phyloP scores from a whole-genome alignment of 2,797 vertebrate genomes.

The Xenentodon cancila region DNA sequence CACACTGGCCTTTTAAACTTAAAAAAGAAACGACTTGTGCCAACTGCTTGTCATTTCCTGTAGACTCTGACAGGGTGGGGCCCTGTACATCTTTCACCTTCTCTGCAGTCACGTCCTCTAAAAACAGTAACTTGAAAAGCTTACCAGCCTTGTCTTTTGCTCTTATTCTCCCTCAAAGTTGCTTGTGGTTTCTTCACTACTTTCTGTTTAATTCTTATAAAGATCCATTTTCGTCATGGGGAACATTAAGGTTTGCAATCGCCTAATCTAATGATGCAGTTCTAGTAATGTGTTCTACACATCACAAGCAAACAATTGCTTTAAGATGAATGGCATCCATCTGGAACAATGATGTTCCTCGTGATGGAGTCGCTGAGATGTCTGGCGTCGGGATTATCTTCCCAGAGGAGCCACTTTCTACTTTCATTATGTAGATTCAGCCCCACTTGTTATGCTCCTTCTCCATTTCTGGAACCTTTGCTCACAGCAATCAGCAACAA shows the following conservation, averaged over 20 bases:
- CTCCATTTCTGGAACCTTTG: conserved; percentile 24
- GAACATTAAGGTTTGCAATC: conserved; percentile 60
- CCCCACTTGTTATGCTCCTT: conserved; percentile 23
- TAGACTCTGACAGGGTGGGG: no score
- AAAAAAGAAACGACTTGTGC: no score
- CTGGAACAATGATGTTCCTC: conserved; percentile 40
- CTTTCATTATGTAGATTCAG: conserved; percentile 60
- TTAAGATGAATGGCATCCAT: conserved; percentile 42
- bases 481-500: conserved; percentile 40
- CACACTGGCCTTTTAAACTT: no score
- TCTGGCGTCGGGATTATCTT: conserved; percentile 43
- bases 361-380: conserved; percentile 47
- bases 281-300: conserved; percentile 30
- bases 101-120: no score
- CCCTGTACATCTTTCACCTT: no score
- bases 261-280: conserved; percentile 53
- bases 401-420: conserved; percentile 54
- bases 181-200: conserved; percentile 13
- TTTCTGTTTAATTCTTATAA: conserved; percentile 37
- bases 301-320: conserved; percentile 47
- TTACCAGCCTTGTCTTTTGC: background rate
- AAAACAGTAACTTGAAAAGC: background rate
- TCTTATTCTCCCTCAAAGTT: conserved; percentile 22
- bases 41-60: no score
- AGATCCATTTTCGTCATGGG: conserved; percentile 34